phyloP scores from a whole-genome alignment of 35 echinoderm and acorn worm species.

The Antedon bifida region DNA sequence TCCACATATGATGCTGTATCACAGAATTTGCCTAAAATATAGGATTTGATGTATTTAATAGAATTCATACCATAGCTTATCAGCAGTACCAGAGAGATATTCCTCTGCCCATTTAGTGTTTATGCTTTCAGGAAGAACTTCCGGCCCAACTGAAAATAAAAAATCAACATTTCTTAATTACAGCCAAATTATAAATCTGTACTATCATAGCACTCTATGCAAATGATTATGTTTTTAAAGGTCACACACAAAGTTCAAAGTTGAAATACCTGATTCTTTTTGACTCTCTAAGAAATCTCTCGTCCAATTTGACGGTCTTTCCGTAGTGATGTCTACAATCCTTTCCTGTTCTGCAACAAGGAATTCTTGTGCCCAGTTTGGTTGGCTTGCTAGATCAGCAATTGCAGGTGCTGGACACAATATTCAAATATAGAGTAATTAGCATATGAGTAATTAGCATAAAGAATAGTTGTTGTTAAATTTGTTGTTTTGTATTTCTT shows the following conservation, averaged over 20 bases:
- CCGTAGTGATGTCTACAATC: slow-evolving; percentile 62
- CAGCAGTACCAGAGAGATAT: slow-evolving; percentile 63
- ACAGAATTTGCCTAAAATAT: no score
- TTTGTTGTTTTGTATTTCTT: no score
- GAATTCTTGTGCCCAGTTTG: slow-evolving; percentile 91
- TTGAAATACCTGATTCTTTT: slow-evolving; percentile 45
- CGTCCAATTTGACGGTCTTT: slow-evolving; percentile 78
- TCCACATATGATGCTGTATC: no score
- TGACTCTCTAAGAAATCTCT: slow-evolving; percentile 70
- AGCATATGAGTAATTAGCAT: no score
- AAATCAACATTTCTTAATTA: not conserved
- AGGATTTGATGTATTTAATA: no score
- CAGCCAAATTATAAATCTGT: not conserved
- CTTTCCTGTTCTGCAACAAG: slow-evolving; percentile 60
- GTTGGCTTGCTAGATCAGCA: slow-evolving; percentile 58
- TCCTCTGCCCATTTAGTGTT: slow-evolving; percentile 80
- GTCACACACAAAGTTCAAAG: no score
- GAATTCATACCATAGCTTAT: slow-evolving; percentile 63
- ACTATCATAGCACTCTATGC: not conserved
- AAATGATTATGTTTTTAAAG: no score
- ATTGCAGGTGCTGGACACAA: slow-evolving; percentile 52
- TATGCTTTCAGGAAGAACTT: slow-evolving; percentile 39
- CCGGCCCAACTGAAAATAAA: slow-evolving; percentile 53
- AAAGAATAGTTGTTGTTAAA: no score
- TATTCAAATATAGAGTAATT: no score